A percentile compares a stretch with the other conserved stretches of the same genome.
Evolutionary conservation across 2,113 vertebrate species (phyloP).

Genomic region (Gallinago media): DNA sequence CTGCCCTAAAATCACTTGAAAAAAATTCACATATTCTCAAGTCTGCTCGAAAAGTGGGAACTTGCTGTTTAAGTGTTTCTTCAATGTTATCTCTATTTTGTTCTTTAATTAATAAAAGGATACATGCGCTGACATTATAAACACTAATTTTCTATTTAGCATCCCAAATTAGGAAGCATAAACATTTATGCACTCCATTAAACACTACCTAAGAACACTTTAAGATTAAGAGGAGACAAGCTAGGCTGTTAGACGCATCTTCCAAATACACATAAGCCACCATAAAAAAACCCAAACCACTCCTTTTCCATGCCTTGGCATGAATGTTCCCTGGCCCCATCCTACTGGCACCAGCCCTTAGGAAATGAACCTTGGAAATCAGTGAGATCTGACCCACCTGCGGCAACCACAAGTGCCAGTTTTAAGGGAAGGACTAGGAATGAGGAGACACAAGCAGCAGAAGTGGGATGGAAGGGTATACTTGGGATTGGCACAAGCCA

Average conservation of each 20-base stretch:
- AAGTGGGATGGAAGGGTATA: accelerated
- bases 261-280: neutral
- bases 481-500: neutral
- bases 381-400: neutral
- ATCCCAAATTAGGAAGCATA: slow-evolving; percentile 46
- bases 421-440: neutral
- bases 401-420: accelerated
- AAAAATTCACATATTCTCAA: neutral
- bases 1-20: neutral
- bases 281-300: neutral
- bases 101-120: slow-evolving; percentile 46
- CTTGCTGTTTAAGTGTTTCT: neutral
- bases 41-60: neutral
- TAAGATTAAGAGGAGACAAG: slow-evolving; percentile 18
- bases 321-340: neutral
- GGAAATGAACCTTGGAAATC: neutral
- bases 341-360: neutral
- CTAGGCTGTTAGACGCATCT: neutral
- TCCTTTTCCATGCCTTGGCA: neutral
- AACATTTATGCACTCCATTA: slow-evolving; percentile 57
- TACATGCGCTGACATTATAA: slow-evolving; percentile 9
- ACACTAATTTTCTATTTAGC: slow-evolving; percentile 40
- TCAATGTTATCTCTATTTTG: neutral
- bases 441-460: accelerated
- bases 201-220: slow-evolving; percentile 48